Conservation (phyloP, 2,888 invertebrate species). For the Byasa hedistus region DNA sequence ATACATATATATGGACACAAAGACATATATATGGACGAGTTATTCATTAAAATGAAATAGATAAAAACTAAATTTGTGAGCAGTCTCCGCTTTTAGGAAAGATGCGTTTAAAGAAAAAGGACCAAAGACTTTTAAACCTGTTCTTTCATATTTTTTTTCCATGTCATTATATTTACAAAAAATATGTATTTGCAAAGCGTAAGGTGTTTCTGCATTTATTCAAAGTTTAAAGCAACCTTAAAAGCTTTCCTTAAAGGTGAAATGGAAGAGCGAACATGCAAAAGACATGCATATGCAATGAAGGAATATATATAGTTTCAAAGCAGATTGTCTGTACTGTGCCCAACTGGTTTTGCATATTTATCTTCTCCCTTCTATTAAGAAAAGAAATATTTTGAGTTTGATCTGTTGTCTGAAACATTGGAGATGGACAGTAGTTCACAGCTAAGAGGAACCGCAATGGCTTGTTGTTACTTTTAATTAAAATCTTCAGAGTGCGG, state of each 20-base stretch:
- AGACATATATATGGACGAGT: not conserved
- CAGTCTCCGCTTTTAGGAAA: not conserved
- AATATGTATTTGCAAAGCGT: too few relatives aligned
- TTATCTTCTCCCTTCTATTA: not conserved
- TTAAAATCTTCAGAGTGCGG: not conserved
- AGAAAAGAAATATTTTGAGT: too few relatives aligned
- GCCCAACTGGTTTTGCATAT: not conserved
- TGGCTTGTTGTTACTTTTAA: not conserved
- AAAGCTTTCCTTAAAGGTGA: not conserved
- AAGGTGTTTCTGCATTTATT: too few relatives aligned
- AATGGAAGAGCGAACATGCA: not conserved
- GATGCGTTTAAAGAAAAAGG: not conserved
- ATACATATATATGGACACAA: not conserved
- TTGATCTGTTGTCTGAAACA: too few relatives aligned
- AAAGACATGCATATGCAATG: too few relatives aligned
- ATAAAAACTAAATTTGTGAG: constrained; percentile 1
- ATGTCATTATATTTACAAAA: not conserved
- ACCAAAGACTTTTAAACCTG: not conserved
- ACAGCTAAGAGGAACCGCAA: too few relatives aligned
- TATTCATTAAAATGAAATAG: constrained; percentile 9
- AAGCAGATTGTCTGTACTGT: too few relatives aligned
- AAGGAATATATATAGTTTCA: too few relatives aligned
- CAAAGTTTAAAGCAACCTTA: too few relatives aligned
- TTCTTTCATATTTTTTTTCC: not conserved
- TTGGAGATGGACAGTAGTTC: too few relatives aligned